phyloP scores from a whole-genome alignment of 2,113 vertebrate species.

The Grallaria varia region DNA sequence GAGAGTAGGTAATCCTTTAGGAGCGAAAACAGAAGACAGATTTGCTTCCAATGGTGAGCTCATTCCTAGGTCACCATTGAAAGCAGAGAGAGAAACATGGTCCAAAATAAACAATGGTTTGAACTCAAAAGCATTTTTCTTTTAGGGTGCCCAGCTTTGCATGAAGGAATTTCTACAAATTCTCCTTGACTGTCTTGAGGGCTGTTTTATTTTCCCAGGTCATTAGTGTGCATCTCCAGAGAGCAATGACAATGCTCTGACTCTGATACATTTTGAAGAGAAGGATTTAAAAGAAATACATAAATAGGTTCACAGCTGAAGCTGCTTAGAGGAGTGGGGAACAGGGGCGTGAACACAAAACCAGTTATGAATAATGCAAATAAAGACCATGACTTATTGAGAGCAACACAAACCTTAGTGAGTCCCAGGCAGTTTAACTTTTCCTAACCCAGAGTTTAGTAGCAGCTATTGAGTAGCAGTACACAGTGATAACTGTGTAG shows the following conservation, averaged over 20 bases:
- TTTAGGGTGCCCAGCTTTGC: slow-evolving; percentile 70
- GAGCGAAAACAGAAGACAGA: slow-evolving; percentile 80
- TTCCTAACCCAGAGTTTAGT: slow-evolving; percentile 57
- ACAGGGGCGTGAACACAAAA: background rate
- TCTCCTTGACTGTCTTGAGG: slow-evolving; percentile 38
- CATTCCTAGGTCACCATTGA: slow-evolving; percentile 78
- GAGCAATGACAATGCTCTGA: background rate
- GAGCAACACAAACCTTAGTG: background rate
- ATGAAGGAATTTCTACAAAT: slow-evolving; percentile 61
- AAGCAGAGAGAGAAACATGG: slow-evolving; percentile 57
- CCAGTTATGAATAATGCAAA: slow-evolving; percentile 41
- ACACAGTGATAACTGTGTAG: slow-evolving; percentile 38
- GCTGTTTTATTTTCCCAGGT: slow-evolving; percentile 28
- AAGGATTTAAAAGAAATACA: background rate
- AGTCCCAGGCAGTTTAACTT: slow-evolving; percentile 49
- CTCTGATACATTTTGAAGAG: background rate
- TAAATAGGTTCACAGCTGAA: background rate
- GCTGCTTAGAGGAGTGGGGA: background rate
- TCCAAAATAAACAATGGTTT: slow-evolving; percentile 77
- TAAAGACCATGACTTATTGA: slow-evolving; percentile 1
- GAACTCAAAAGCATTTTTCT: slow-evolving; percentile 72
- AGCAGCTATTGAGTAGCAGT: slow-evolving; percentile 49
- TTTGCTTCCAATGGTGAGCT: slow-evolving; percentile 81
- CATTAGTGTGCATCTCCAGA: background rate
- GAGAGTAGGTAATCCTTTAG: slow-evolving; percentile 78